These are phyloP conservation scores for Eulacestoma nigropectus DNA, from an alignment of 2,113 vertebrate genomes.

Conservation along the genomic window DNA sequence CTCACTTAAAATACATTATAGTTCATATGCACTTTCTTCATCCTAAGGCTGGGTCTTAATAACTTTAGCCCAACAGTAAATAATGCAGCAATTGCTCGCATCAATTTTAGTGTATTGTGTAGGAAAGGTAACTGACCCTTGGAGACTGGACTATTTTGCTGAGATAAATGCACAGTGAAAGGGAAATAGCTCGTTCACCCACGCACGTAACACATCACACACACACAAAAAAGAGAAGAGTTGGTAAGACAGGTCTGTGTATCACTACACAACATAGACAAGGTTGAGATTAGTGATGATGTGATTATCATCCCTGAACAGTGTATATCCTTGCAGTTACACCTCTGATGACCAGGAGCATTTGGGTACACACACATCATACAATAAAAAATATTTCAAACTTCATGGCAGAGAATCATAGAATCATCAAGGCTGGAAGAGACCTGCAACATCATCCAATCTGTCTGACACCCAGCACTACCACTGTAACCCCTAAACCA, in stretches of 20 bases:
- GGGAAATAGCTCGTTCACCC: background rate
- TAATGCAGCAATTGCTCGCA: background rate
- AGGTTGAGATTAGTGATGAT: background rate
- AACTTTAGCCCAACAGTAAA: background rate
- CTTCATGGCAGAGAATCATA: background rate
- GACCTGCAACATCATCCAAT: no score
- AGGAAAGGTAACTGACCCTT: background rate
- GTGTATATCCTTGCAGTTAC: background rate
- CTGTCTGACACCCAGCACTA: background rate
- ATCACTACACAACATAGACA: background rate
- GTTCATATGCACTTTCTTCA: background rate
- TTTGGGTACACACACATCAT: background rate
- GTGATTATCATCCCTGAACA: background rate
- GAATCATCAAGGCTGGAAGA: background rate
- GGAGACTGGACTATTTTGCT: background rate
- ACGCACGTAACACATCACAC: background rate
- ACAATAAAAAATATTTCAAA: background rate
- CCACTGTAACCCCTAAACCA: background rate
- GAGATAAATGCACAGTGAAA: background rate
- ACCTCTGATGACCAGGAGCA: background rate
- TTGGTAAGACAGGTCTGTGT: rapidly evolving
- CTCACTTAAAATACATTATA: background rate
- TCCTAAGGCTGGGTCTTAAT: constrained; percentile 3
- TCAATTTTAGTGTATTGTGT: background rate
- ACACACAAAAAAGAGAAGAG: background rate